Percentiles rank a stretch among this genome's conserved stretches.
phyloP scores from a whole-genome alignment of 2,888 invertebrate species.

The Caenorhabditis sp. region DNA sequence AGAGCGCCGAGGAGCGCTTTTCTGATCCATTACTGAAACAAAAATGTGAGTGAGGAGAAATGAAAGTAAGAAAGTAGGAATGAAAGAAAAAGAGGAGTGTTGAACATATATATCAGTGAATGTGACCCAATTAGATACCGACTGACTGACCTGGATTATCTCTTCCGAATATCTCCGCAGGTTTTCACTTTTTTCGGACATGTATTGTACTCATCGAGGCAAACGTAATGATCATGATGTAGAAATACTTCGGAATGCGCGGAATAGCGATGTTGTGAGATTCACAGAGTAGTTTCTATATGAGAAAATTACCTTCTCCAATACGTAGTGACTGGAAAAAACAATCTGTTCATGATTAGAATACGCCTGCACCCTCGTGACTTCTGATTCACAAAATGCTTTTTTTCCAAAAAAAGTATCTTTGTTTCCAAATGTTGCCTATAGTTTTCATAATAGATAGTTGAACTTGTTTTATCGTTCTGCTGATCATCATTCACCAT shows the following conservation, averaged over 20 bases:
- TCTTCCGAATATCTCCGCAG: conserved; percentile 53
- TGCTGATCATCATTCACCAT: conserved; percentile 19
- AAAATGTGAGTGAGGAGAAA: background rate
- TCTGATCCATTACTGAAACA: conserved; percentile 54
- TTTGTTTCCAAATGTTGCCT: too few species aligned
- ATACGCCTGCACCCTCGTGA: too few species aligned
- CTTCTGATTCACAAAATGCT: too few species aligned
- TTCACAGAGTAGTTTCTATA: too few species aligned
- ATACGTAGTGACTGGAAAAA: too few species aligned
- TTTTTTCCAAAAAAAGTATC: too few species aligned
- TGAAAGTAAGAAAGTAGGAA: conserved; percentile 22
- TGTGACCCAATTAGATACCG: conserved; percentile 63
- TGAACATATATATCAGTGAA: conserved; percentile 55
- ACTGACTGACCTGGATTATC: conserved; percentile 61
- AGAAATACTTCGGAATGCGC: conserved; percentile 6
- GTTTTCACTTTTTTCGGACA: conserved; percentile 47
- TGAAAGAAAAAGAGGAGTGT: conserved; percentile 40
- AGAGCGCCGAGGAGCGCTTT: conserved; percentile 68
- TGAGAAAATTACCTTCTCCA: too few species aligned
- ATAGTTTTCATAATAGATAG: too few species aligned
- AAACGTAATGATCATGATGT: conserved; percentile 19
- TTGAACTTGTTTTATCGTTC: conserved; percentile 20
- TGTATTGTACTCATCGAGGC: conserved; percentile 31
- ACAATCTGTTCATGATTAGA: too few species aligned
- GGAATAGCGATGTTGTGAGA: background rate